Percentiles rank a stretch among this genome's conserved stretches.
Evolutionary conservation across 1,140 invertebrate genomes (phyloP).

Genomic region (Pemphigus obesinymphae): DNA sequence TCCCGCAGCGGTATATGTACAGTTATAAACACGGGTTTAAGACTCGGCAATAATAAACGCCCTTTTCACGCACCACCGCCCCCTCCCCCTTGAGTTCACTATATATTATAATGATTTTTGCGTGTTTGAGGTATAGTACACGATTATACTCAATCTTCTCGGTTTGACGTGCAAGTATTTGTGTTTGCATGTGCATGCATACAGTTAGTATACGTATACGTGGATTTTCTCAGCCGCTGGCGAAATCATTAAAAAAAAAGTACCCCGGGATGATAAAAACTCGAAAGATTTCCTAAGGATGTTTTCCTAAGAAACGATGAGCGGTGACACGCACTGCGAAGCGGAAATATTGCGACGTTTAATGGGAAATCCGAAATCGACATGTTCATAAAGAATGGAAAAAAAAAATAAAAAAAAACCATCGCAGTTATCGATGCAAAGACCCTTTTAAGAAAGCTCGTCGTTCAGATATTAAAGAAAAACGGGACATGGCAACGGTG

Average conservation of each 20-base stretch:
- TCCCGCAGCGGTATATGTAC: background rate
- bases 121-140: no score
- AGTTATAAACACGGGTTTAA: background rate
- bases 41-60: conserved; percentile 26
- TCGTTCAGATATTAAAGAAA: background rate
- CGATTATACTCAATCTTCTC: background rate
- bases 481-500: background rate
- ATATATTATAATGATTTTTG: conserved; percentile 1
- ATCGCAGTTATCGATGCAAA: background rate
- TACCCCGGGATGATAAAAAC: background rate
- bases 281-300: conserved; percentile 10
- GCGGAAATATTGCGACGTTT: conserved; percentile 38
- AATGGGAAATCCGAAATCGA: conserved; percentile 19
- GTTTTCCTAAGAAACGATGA: conserved; percentile 25
- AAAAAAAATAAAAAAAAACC: background rate
- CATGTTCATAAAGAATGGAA: background rate
- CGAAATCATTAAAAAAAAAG: conserved; percentile 38
- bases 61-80: conserved; percentile 15
- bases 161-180: background rate
- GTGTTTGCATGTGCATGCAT: background rate
- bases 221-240: background rate
- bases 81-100: background rate
- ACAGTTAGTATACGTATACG: background rate
- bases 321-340: conserved; percentile 7
- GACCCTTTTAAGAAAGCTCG: background rate